phyloP scores from a whole-genome alignment of 2,888 invertebrate genomes.

The Neoascia interrupta region DNA sequence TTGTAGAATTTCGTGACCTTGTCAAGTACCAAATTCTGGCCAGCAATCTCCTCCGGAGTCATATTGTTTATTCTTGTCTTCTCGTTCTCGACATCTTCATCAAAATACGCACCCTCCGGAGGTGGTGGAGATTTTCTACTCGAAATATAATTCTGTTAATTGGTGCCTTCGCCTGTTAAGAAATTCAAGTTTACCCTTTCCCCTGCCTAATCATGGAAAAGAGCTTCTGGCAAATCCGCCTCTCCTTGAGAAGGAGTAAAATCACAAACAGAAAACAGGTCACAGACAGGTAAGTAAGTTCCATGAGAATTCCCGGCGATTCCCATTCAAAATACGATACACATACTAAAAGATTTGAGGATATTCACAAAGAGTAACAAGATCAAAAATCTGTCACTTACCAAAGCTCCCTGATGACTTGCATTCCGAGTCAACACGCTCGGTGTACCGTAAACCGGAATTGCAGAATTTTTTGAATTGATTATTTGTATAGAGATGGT shows the following conservation, averaged over 20 bases:
- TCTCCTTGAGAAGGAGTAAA: slow-evolving; percentile 84
- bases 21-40: slow-evolving; percentile 83
- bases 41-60: slow-evolving; percentile 76
- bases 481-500: slow-evolving; percentile 76
- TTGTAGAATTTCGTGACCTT: slow-evolving; percentile 88
- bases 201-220: slow-evolving; percentile 28
- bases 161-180: too few relatives aligned
- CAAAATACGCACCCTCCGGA: slow-evolving; percentile 77
- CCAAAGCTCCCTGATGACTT: slow-evolving; percentile 75
- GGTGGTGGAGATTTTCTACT: slow-evolving; percentile 74
- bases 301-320: slow-evolving; percentile 85
- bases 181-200: slow-evolving; percentile 13
- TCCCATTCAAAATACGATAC: slow-evolving; percentile 84
- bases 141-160: background rate
- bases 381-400: slow-evolving; percentile 70
- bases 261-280: slow-evolving; percentile 83
- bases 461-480: slow-evolving; percentile 73
- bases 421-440: slow-evolving; percentile 71
- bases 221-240: slow-evolving; percentile 70
- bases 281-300: slow-evolving; percentile 82
- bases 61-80: slow-evolving; percentile 80
- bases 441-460: slow-evolving; percentile 66
- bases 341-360: background rate
- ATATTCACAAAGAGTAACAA: too few relatives aligned
- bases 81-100: slow-evolving; percentile 83